Conservation (phyloP, 1,140 invertebrate genomes). For the Amyelois transitella region DNA sequence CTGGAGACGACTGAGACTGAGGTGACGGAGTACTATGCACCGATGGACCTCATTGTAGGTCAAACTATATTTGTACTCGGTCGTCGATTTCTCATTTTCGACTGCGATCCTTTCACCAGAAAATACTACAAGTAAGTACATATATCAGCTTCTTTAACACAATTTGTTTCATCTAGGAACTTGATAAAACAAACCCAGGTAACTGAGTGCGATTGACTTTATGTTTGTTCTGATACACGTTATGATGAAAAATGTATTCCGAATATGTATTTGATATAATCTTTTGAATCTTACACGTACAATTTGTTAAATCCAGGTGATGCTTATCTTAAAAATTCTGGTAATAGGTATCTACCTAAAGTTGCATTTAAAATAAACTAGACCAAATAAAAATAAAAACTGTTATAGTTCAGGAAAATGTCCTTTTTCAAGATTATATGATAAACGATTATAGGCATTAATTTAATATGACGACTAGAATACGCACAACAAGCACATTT, state of each 20-base stretch:
- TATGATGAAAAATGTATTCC: too few relatives aligned
- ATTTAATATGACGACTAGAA: not conserved
- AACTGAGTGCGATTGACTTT: not conserved
- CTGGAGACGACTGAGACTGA: slow-evolving; percentile 82
- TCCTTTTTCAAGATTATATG: not conserved
- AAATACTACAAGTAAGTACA: slow-evolving; percentile 79
- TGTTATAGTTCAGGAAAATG: not conserved
- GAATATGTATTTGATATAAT: too few relatives aligned
- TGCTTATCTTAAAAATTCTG: too few relatives aligned
- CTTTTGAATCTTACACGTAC: too few relatives aligned
- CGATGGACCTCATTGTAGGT: slow-evolving; percentile 85
- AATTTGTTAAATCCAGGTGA: too few relatives aligned
- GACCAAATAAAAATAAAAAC: not conserved
- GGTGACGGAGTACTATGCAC: slow-evolving; percentile 82
- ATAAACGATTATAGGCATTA: too few relatives aligned
- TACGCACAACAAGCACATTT: not conserved
- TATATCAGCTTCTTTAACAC: not conserved
- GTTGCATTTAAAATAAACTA: too few relatives aligned
- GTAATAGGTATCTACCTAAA: too few relatives aligned
- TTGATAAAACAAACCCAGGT: not conserved
- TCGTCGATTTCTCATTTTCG: slow-evolving; percentile 83
- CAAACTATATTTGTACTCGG: slow-evolving; percentile 80
- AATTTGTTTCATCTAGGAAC: not conserved
- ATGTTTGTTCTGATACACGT: too few relatives aligned
- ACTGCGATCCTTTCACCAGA: slow-evolving; percentile 88